phyloP scores from a whole-genome alignment of 2,113 vertebrate species.

The Tricholaema leucomelas region DNA sequence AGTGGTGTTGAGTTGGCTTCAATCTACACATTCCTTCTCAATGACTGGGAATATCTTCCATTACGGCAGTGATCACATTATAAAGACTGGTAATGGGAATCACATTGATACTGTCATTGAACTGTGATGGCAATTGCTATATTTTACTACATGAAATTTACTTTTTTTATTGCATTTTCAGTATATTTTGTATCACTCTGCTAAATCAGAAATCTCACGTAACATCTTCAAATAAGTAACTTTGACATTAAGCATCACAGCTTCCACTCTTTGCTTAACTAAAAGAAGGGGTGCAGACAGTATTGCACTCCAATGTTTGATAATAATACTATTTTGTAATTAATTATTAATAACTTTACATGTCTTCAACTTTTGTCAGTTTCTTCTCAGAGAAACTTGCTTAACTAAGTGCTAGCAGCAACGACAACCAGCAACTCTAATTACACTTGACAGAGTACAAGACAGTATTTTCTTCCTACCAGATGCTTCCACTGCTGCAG shows the following conservation, averaged over 20 bases:
- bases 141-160: neutral
- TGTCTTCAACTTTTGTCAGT: conserved; percentile 49
- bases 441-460: conserved; percentile 73
- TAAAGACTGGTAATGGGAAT: neutral
- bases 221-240: neutral
- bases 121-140: neutral
- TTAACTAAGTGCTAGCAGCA: conserved; percentile 64
- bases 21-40: neutral
- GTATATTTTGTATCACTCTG: neutral
- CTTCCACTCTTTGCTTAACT: neutral
- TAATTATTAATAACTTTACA: conserved; percentile 3
- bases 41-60: rapidly evolving
- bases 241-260: neutral
- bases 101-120: neutral
- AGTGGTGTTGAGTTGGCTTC: neutral
- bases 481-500: conserved; percentile 70
- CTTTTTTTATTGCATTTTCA: neutral
- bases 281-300: neutral
- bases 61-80: neutral
- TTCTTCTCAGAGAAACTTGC: conserved; percentile 64
- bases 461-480: conserved; percentile 67
- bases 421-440: conserved; percentile 72
- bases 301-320: neutral
- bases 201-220: neutral
- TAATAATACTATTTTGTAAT: conserved; percentile 21